These are phyloP conservation scores for Allophyes oxyacanthae DNA, from an alignment of 2,888 invertebrate species.

Conservation along the genomic window DNA sequence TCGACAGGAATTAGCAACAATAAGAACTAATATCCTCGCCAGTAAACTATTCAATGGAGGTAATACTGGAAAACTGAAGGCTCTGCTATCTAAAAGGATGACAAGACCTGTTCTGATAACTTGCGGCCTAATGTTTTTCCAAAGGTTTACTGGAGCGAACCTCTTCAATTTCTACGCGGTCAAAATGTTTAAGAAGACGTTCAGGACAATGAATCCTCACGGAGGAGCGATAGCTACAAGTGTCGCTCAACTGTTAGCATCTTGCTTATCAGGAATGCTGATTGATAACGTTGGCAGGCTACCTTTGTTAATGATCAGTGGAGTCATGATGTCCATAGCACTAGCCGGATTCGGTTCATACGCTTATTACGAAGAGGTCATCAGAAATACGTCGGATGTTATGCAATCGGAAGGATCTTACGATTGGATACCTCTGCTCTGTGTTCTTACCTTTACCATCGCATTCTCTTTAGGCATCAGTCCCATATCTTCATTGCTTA, in stretches of 20 bases:
- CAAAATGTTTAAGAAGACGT: constrained; percentile 95
- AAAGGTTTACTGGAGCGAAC: constrained; percentile 94
- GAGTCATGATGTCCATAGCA: constrained; percentile 95
- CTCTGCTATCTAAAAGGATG: constrained; percentile 80
- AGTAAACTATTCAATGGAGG: constrained; percentile 79
- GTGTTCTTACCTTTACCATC: constrained; percentile 94
- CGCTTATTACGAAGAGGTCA: constrained; percentile 93
- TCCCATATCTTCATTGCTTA: constrained; percentile 92
- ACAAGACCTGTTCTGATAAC: constrained; percentile 94
- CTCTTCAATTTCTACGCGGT: constrained; percentile 96
- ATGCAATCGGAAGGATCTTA: constrained; percentile 82
- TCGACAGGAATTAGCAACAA: constrained; percentile 92
- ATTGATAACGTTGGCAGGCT: constrained; percentile 96
- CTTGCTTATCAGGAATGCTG: constrained; percentile 94
- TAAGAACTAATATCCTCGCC: constrained; percentile 91
- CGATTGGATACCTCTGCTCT: constrained; percentile 95
- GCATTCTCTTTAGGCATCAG: constrained; percentile 95
- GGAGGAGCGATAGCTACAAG: constrained; percentile 95
- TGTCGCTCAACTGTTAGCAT: constrained; percentile 94
- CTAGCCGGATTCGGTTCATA: constrained; percentile 95
- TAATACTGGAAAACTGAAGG: constrained; percentile 74
- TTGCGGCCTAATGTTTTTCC: constrained; percentile 96
- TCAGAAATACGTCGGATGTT: constrained; percentile 76
- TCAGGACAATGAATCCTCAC: constrained; percentile 94
- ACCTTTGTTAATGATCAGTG: constrained; percentile 94